Evolutionary conservation across 2,797 vertebrate genomes (phyloP).

Genomic region (Onychomys leucogaster): DNA sequence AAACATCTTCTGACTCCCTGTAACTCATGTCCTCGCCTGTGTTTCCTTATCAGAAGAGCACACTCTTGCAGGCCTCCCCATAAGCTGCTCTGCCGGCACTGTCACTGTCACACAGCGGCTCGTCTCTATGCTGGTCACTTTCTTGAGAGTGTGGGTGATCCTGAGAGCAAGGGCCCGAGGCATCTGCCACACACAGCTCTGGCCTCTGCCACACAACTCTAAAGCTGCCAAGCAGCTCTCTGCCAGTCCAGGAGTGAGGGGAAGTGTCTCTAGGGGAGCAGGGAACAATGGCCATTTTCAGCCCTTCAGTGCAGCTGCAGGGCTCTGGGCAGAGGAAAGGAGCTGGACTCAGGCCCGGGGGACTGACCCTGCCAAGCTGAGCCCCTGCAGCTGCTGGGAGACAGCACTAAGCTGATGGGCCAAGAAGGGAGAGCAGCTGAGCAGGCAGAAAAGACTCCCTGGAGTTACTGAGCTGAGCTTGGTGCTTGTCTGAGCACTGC

Average conservation of each 20-base stretch:
- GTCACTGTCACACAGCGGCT: background rate
- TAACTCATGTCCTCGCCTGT: background rate
- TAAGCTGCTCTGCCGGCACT: background rate
- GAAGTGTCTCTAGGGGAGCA: background rate
- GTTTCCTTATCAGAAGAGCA: background rate
- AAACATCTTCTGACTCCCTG: background rate
- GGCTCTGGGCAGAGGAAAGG: background rate
- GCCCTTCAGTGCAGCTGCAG: background rate
- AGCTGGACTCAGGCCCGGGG: background rate
- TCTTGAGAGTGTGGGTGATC: accelerated
- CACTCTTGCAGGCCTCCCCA: accelerated
- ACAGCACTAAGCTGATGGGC: background rate
- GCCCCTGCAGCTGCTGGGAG: background rate
- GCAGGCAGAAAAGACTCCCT: no score
- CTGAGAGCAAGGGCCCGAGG: background rate
- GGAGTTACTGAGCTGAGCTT: accelerated
- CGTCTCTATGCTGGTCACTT: accelerated
- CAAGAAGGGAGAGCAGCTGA: background rate
- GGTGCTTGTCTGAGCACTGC: background rate
- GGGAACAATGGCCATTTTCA: background rate
- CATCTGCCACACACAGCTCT: background rate
- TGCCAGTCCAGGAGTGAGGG: background rate
- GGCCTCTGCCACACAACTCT: background rate
- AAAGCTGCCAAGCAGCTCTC: background rate
- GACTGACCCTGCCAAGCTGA: background rate